phyloP scores from a whole-genome alignment of 1,140 invertebrate genomes.

The Macrocentrus cingulum region DNA sequence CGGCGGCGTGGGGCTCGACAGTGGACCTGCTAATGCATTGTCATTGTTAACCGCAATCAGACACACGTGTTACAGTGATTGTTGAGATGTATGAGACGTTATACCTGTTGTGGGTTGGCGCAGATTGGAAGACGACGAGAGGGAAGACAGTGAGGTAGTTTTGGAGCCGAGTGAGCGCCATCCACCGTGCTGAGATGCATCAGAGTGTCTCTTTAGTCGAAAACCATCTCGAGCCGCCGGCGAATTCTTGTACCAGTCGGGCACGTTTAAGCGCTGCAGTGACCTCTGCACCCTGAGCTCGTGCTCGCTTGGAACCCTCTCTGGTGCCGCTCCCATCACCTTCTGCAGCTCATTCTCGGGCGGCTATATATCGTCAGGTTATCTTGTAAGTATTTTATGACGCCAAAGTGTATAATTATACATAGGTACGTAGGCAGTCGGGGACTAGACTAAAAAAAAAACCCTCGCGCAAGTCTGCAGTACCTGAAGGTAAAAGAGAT shows the following conservation, averaged over 20 bases:
- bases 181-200: constrained; percentile 65
- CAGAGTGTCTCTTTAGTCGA: constrained; percentile 68
- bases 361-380: constrained; percentile 63
- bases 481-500: too few species aligned
- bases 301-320: constrained; percentile 83
- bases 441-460: not conserved
- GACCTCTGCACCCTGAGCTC: constrained; percentile 90
- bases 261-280: constrained; percentile 87
- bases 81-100: too few species aligned
- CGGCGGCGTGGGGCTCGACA: constrained; percentile 58
- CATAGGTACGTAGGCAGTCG: not conserved
- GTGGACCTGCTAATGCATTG: constrained; percentile 36
- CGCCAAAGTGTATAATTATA: not conserved
- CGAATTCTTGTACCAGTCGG: constrained; percentile 92
- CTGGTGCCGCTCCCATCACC: constrained; percentile 66
- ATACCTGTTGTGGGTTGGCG: constrained; percentile 51
- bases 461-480: too few species aligned
- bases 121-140: constrained; percentile 55
- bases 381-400: constrained; percentile 7
- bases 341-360: constrained; percentile 92
- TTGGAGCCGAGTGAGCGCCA: constrained; percentile 76
- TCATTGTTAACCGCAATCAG: too few species aligned
- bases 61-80: too few species aligned
- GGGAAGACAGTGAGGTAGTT: constrained; percentile 75
- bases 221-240: constrained; percentile 70